A percentile compares a stretch with the other conserved stretches of the same genome.
Evolutionary conservation across 2,113 vertebrate species (phyloP).

Genomic region (Gavialis gangeticus): DNA sequence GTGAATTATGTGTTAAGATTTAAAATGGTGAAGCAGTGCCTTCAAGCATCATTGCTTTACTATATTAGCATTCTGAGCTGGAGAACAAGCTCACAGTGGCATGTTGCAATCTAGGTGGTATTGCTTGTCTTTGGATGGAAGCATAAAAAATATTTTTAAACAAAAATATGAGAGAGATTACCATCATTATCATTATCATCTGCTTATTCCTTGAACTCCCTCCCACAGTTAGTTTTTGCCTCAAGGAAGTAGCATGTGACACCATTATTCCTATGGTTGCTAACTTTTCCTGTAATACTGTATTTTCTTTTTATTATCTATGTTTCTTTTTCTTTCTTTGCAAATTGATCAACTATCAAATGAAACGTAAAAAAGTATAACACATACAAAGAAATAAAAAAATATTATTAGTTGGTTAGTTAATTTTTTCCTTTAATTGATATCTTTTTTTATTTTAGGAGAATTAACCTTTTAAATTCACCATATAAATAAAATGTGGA

Average conservation of each 20-base stretch:
- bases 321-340: not conserved
- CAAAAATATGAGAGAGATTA: not conserved
- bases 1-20: not conserved
- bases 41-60: not conserved
- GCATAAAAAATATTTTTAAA: not conserved
- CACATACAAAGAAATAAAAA: not conserved
- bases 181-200: not conserved
- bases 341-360: not conserved
- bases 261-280: not conserved
- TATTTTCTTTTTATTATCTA: not conserved
- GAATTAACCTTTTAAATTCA: not conserved
- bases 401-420: not conserved
- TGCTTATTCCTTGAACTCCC: not conserved
- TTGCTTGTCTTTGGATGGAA: not conserved
- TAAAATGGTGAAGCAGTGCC: not conserved
- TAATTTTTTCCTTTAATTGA: not conserved
- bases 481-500: not conserved
- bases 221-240: not conserved
- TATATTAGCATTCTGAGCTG: not conserved
- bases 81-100: not conserved
- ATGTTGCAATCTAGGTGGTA: not conserved
- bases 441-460: not conserved
- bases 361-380: not conserved
- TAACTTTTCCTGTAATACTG: not conserved
- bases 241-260: slow-evolving; percentile 2